Percentiles rank a stretch among this genome's conserved stretches.
phyloP scores from a whole-genome alignment of 2,113 vertebrate genomes.

The Hippolais icterina region DNA sequence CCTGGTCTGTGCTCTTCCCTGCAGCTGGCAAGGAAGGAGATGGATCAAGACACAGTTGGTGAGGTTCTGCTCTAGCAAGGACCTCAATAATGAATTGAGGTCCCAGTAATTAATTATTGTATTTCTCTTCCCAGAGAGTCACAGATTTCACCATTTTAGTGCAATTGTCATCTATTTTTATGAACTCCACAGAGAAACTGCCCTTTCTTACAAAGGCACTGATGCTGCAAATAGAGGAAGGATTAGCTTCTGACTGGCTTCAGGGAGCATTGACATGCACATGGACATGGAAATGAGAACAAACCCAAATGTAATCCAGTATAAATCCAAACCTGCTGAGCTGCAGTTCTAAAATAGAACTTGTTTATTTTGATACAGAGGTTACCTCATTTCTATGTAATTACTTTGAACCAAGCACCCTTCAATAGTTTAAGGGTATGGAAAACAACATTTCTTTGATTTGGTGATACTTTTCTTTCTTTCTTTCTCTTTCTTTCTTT shows the following conservation, averaged over 20 bases:
- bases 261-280: not conserved
- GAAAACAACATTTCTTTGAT: not conserved
- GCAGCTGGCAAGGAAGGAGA: not conserved
- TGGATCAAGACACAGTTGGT: not conserved
- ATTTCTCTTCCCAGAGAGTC: not conserved
- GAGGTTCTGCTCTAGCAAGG: not conserved
- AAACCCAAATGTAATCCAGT: not conserved
- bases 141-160: not conserved
- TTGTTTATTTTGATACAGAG: not conserved
- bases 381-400: not conserved
- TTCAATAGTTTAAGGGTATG: not conserved
- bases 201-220: not conserved
- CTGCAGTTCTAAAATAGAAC: not conserved
- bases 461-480: not conserved
- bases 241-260: not conserved
- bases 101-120: not conserved
- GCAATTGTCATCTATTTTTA: not conserved
- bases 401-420: not conserved
- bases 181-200: not conserved
- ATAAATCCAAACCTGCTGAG: not conserved
- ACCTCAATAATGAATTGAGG: not conserved
- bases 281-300: not conserved
- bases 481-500: not conserved
- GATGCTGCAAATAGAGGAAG: not conserved
- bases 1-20: not conserved